Percentiles rank a stretch among this genome's conserved stretches.
Conservation (phyloP, 2,113 vertebrate genomes). For the Charina bottae region DNA sequence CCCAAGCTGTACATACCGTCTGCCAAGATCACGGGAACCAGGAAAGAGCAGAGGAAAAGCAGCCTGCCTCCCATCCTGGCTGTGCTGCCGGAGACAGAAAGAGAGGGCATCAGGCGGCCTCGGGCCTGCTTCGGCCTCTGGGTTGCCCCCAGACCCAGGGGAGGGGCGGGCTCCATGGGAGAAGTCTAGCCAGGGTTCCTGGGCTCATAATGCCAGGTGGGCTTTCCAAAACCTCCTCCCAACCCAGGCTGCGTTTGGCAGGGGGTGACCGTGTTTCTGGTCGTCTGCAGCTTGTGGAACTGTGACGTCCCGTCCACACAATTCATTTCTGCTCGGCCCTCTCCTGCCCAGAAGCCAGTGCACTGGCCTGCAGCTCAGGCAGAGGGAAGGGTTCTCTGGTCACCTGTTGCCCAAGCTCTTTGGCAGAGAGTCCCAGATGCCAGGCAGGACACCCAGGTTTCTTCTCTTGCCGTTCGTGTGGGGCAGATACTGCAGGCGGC, state of each 20-base stretch:
- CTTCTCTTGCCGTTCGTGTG: not conserved
- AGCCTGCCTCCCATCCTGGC: slow-evolving; percentile 86
- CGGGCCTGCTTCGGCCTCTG: not conserved
- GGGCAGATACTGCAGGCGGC: too few species aligned
- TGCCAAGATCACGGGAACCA: slow-evolving; percentile 77
- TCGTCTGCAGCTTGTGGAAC: not conserved
- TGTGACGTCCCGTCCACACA: not conserved
- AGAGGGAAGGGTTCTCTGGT: not conserved
- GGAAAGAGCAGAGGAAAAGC: slow-evolving; percentile 85
- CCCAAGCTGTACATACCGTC: slow-evolving; percentile 76
- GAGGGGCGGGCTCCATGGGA: not conserved
- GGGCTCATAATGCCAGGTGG: not conserved
- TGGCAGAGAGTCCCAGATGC: not conserved
- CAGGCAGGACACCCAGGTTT: not conserved
- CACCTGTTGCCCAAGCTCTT: not conserved
- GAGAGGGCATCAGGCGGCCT: not conserved
- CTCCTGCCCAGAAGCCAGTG: not conserved
- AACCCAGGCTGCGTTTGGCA: not conserved
- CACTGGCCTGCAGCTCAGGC: not conserved
- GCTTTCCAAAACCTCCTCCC: not conserved
- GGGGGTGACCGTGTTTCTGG: not conserved
- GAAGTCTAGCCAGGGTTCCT: not conserved
- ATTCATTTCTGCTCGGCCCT: not conserved
- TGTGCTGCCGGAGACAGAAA: slow-evolving; percentile 69
- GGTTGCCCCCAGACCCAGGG: not conserved